Base-by-base conservation (phyloP, 1,140 invertebrate species). In the Drosophila baimaii region DNA sequence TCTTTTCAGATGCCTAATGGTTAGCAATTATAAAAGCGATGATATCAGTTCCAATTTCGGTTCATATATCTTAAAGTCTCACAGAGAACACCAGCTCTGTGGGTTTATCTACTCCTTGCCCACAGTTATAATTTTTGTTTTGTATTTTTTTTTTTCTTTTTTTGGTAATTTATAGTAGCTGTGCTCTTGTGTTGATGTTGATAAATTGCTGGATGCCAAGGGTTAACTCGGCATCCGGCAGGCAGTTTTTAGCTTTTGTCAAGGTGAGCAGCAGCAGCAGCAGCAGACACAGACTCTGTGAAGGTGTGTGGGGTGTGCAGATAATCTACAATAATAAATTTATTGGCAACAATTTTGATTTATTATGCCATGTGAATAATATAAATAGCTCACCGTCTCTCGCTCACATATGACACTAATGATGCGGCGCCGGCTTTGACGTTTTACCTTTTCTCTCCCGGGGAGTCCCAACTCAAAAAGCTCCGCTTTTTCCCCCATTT, bases 261-360 rank as follows among this genome's bases (percentile, higher is more conserved):
- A 77, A 80, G 79, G 83, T 88, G 66, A 61, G 64, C 27, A 57
- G 59, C 35, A n/a, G n/a, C n/a, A n/a, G n/a, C n/a, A n/a, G n/a
- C n/a, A n/a, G n/a, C n/a, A n/a, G n/a, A n/a, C n/a, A n/a, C n/a
- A 25, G 41, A 35, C 46, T 58, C 64, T 63, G 64, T 17, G 39
- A 29, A 54, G 44, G 31, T 71, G 37, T 35, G 27, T 71, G 46
- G 35, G 25, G 44, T n/a, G n/a, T n/a, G 68, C 52, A 80, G 73
- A 88, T 88, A 84, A 88, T 88, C 83, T 77, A 89, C 80, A 84
- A 81, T 89, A 89, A 89, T 89, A 89, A 81, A 89, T 89, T 89
- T 89, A 89, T 89, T 89, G 84, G 81, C 77, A 72, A 75, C 74
- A 63, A 89, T 89, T 89, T 89, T 89, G 84, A 89, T 89, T 89